These are phyloP conservation scores for Lipophrys pholis DNA, from an alignment of 2,113 vertebrate species.

Conservation along the genomic window DNA sequence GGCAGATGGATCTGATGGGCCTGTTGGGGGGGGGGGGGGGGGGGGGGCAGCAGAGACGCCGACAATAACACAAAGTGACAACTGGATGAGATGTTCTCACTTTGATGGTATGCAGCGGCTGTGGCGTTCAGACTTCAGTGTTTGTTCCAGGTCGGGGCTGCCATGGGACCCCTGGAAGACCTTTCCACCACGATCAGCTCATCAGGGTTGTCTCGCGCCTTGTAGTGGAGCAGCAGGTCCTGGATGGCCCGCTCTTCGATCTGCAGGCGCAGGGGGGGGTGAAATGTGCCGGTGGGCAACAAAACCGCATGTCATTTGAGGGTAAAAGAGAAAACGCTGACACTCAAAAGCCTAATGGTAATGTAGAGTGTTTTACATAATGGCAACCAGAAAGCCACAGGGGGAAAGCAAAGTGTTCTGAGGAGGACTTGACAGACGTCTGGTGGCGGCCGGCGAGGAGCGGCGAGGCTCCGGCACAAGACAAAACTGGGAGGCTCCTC, in stretches of 20 bases:
- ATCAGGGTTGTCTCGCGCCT: constrained; percentile 91
- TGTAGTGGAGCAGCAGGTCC: constrained; percentile 91
- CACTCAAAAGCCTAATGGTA: constrained; percentile 25
- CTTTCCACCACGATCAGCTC: constrained; percentile 95
- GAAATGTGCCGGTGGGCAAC: constrained; percentile 11
- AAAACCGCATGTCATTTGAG: constrained; percentile 22
- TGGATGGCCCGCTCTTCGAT: constrained; percentile 96
- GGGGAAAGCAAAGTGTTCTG: constrained; percentile 1
- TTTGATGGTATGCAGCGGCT: constrained; percentile 21
- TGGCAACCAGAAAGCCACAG: constrained; percentile 46
- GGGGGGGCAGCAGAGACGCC: background rate
- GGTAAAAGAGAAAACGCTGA: constrained; percentile 51
- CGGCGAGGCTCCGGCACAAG: constrained; percentile 1
- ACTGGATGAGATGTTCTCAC: constrained; percentile 34
- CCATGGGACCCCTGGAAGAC: constrained; percentile 89
- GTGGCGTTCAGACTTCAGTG: constrained; percentile 77
- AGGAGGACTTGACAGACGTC: constrained; percentile 51
- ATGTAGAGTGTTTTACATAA: constrained; percentile 46
- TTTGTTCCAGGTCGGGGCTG: constrained; percentile 94
- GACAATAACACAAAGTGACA: constrained; percentile 5
- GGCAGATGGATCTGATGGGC: constrained; percentile 8
- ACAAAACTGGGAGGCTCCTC: constrained; percentile 9
- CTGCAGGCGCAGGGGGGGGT: constrained; percentile 71
- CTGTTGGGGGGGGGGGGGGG: background rate
- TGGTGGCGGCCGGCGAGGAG: constrained; percentile 33